A percentile compares a stretch with the other conserved stretches of the same genome.
Conservation (phyloP, 1,140 invertebrate genomes). For the Potamilus streckersoni region DNA sequence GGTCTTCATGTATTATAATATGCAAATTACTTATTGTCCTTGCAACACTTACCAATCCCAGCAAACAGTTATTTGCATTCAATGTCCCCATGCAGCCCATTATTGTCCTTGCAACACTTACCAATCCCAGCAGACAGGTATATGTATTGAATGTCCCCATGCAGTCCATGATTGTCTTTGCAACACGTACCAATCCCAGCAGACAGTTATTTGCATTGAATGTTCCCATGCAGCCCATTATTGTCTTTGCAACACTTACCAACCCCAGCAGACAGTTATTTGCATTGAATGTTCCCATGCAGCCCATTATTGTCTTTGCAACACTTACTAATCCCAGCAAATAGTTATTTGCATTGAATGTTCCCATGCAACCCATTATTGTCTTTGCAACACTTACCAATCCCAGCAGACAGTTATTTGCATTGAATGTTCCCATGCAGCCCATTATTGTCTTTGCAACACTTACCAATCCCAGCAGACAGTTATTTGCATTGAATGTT, state of each 20-base stretch:
- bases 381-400: constrained; percentile 16
- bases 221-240: constrained; percentile 18
- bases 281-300: constrained; percentile 15
- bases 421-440: constrained; percentile 16
- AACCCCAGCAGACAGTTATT: constrained; percentile 15
- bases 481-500: constrained; percentile 14
- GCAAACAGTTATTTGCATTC: constrained; percentile 9
- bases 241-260: constrained; percentile 10
- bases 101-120: constrained; percentile 8
- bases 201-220: constrained; percentile 17
- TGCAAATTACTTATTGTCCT: no score
- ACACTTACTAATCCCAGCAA: constrained; percentile 24
- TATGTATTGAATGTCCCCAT: constrained; percentile 10
- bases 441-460: background rate
- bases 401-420: constrained; percentile 12
- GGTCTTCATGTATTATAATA: no score
- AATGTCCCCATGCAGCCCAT: constrained; percentile 20
- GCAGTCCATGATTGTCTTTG: constrained; percentile 5
- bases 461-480: constrained; percentile 27
- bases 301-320: constrained; percentile 2
- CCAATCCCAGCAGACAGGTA: constrained; percentile 17
- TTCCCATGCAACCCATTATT: constrained; percentile 15
- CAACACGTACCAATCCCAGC: constrained; percentile 20
- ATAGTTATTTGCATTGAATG: constrained; percentile 14
- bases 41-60: constrained; percentile 22